phyloP scores from a whole-genome alignment of 2,888 invertebrate species.

The Phymatocera aterrima region DNA sequence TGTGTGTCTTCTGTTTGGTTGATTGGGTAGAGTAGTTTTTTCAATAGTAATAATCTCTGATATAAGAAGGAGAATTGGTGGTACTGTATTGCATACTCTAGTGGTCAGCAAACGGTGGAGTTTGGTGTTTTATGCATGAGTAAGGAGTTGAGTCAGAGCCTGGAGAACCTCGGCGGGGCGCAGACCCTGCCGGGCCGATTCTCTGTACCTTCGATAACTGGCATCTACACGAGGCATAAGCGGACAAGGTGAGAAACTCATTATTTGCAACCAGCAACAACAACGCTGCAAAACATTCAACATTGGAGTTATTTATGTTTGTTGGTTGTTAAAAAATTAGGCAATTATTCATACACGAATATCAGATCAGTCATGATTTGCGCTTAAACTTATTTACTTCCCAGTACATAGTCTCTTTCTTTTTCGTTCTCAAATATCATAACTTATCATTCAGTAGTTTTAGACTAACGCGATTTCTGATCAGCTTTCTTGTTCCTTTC shows the following conservation, averaged over 20 bases:
- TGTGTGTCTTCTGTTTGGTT: constrained; percentile 54
- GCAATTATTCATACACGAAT: constrained; percentile 2
- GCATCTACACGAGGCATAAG: constrained; percentile 89
- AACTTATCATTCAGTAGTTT: neutral
- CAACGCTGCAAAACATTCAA: constrained; percentile 35
- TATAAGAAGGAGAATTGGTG: constrained; percentile 71
- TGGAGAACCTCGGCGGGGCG: constrained; percentile 80
- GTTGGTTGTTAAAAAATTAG: constrained; percentile 29
- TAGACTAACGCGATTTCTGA: neutral
- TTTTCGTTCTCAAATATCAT: neutral
- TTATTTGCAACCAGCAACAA: constrained; percentile 46
- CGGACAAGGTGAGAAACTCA: constrained; percentile 84
- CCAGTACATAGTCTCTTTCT: no score
- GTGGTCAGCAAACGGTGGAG: constrained; percentile 75
- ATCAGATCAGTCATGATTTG: neutral
- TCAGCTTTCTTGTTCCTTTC: neutral
- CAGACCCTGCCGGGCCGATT: constrained; percentile 82
- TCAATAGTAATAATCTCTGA: constrained; percentile 53
- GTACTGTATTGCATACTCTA: constrained; percentile 75
- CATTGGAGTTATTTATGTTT: constrained; percentile 21
- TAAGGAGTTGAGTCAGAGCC: constrained; percentile 77
- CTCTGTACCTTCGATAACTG: constrained; percentile 80
- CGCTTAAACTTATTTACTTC: neutral
- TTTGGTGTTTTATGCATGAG: constrained; percentile 75
- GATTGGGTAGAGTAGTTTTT: constrained; percentile 50